These are phyloP conservation scores for Galaxea fascicularis DNA, from an alignment of 92 coral and sea anemone species.

Conservation along the genomic window DNA sequence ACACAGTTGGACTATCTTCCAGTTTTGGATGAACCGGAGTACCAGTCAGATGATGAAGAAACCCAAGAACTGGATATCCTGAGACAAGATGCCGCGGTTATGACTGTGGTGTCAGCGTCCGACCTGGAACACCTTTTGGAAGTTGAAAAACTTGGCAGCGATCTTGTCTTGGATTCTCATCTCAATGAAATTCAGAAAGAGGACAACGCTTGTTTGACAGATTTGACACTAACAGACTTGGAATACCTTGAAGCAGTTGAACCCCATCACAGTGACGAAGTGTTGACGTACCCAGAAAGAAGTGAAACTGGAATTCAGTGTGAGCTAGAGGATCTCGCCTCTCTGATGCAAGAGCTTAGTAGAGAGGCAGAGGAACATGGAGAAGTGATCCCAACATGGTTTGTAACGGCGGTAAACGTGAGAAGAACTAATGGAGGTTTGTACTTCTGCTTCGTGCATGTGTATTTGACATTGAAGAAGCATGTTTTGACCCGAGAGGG, in stretches of 20 bases:
- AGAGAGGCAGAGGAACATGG: constrained; percentile 50
- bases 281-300: background rate
- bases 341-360: constrained; percentile 54
- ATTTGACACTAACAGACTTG: constrained; percentile 55
- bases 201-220: constrained; percentile 44
- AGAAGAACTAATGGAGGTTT: constrained; percentile 63
- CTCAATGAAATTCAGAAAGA: background rate
- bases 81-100: constrained; percentile 43
- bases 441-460: constrained; percentile 20
- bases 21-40: constrained; percentile 50
- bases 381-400: constrained; percentile 48
- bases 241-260: constrained; percentile 46
- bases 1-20: constrained; percentile 34
- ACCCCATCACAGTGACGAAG: constrained; percentile 26
- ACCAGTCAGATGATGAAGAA: constrained; percentile 33
- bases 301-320: constrained; percentile 56
- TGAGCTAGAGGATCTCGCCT: constrained; percentile 52
- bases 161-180: background rate
- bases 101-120: constrained; percentile 50
- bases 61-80: background rate
- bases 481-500: background rate
- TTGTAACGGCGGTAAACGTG: constrained; percentile 56
- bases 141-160: background rate
- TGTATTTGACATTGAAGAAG: constrained; percentile 20
- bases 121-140: constrained; percentile 43